Conservation (phyloP, 1,140 invertebrate species). For the Cydia splendana region DNA sequence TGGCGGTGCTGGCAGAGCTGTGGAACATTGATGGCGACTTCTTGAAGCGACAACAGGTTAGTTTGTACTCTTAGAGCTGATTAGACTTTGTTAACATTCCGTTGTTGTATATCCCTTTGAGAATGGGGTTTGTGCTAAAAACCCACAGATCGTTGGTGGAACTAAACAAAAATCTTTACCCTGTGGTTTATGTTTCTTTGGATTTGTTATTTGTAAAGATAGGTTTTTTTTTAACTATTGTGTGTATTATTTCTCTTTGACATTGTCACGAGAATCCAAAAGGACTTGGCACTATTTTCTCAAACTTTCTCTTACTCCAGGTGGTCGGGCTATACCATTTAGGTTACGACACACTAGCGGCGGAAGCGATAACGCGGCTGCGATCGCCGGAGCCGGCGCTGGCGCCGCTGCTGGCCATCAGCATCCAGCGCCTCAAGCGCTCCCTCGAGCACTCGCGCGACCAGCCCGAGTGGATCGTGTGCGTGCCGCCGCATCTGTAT, state of each 20-base stretch:
- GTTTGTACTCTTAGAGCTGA: conserved; percentile 4
- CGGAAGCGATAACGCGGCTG: conserved; percentile 48
- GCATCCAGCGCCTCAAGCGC: conserved; percentile 65
- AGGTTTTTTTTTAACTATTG: no score
- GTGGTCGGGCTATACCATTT: conserved; percentile 62
- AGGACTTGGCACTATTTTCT: not conserved
- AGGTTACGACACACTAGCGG: conserved; percentile 63
- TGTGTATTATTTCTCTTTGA: no score
- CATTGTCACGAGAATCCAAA: no score
- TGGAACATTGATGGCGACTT: conserved; percentile 90
- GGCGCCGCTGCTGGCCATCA: conserved; percentile 59
- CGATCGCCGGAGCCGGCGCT: conserved; percentile 52
- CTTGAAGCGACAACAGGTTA: conserved; percentile 86
- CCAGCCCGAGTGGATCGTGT: conserved; percentile 67
- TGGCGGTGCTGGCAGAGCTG: conserved; percentile 85
- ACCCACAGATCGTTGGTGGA: no score
- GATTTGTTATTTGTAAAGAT: no score
- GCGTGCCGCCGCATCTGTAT: conserved; percentile 65
- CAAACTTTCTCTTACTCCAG: conserved; percentile 42
- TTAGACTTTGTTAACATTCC: not conserved
- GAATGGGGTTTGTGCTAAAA: no score
- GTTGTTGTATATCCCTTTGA: no score
- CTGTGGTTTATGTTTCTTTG: no score
- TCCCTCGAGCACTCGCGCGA: conserved; percentile 61
- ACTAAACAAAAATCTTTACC: no score